Evolutionary conservation across 2,888 invertebrate genomes (phyloP).

Genomic region (Tipula lateralis): DNA sequence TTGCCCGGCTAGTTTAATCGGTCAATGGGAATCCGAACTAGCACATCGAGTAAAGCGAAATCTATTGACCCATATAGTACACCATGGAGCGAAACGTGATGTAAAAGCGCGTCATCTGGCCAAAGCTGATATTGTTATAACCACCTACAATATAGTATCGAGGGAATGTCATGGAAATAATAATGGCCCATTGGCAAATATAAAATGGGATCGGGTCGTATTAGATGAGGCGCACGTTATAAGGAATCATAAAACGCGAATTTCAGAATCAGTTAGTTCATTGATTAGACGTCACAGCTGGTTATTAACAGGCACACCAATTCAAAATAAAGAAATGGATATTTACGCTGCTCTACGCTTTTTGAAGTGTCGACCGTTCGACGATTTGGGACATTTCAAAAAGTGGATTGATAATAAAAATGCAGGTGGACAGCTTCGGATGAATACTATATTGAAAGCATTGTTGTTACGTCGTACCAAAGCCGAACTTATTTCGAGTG

Average conservation of each 20-base stretch:
- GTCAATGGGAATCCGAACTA: slow-evolving; percentile 86
- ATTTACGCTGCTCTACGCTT: slow-evolving; percentile 77
- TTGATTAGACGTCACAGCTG: slow-evolving; percentile 63
- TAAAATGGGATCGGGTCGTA: slow-evolving; percentile 81
- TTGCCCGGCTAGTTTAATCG: slow-evolving; percentile 84
- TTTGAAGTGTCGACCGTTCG: slow-evolving; percentile 79
- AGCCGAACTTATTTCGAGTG: slow-evolving; percentile 62
- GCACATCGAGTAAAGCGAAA: slow-evolving; percentile 57
- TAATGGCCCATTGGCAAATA: slow-evolving; percentile 58
- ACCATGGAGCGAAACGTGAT: slow-evolving; percentile 78
- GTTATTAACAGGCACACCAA: slow-evolving; percentile 91
- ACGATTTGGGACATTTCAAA: slow-evolving; percentile 79
- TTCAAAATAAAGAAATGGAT: slow-evolving; percentile 89
- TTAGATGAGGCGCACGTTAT: slow-evolving; percentile 93
- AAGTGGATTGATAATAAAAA: slow-evolving; percentile 85
- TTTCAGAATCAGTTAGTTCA: slow-evolving; percentile 64
- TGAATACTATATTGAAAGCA: slow-evolving; percentile 79
- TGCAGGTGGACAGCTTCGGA: slow-evolving; percentile 68
- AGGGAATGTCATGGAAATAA: slow-evolving; percentile 54
- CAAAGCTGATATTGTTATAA: slow-evolving; percentile 74
- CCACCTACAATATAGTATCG: slow-evolving; percentile 76
- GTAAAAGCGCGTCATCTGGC: slow-evolving; percentile 59
- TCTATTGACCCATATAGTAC: slow-evolving; percentile 60
- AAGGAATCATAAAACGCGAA: slow-evolving; percentile 77
- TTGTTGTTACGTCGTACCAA: slow-evolving; percentile 87